phyloP scores from a whole-genome alignment of 2,797 vertebrate genomes.

The Mormyrus hasselquistii region DNA sequence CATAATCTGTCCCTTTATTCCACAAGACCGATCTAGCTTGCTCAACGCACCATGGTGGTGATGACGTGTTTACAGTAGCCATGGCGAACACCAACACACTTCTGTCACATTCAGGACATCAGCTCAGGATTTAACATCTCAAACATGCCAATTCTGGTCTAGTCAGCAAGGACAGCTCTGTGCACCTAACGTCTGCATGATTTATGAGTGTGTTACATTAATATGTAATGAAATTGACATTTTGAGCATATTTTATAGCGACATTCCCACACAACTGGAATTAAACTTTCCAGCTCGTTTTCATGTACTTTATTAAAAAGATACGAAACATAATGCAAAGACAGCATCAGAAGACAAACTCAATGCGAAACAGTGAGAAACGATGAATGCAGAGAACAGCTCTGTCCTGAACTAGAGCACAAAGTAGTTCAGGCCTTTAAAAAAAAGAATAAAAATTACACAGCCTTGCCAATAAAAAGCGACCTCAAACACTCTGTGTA shows the following conservation, averaged over 20 bases:
- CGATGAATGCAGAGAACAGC: not conserved
- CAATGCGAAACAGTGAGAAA: not conserved
- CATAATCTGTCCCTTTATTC: not conserved
- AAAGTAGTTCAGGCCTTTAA: not conserved
- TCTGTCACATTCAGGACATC: not conserved
- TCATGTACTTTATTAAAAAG: not conserved
- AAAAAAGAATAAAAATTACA: not conserved
- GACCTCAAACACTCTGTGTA: not conserved
- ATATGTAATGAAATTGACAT: not conserved
- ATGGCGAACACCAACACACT: not conserved
- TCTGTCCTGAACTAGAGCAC: not conserved
- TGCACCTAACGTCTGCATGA: not conserved
- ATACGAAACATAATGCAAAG: not conserved
- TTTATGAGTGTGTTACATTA: not conserved
- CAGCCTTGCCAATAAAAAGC: not conserved
- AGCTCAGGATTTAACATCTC: not conserved
- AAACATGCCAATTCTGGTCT: not conserved
- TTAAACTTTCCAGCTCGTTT: not conserved
- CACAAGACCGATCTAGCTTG: not conserved
- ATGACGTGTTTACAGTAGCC: not conserved
- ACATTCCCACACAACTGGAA: not conserved
- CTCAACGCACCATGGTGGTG: not conserved
- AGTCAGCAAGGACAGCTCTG: not conserved
- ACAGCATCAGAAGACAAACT: not conserved
- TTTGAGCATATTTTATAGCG: not conserved